Evolutionary conservation across 2,113 vertebrate species (phyloP).

Genomic region (Semnornis frantzii): DNA sequence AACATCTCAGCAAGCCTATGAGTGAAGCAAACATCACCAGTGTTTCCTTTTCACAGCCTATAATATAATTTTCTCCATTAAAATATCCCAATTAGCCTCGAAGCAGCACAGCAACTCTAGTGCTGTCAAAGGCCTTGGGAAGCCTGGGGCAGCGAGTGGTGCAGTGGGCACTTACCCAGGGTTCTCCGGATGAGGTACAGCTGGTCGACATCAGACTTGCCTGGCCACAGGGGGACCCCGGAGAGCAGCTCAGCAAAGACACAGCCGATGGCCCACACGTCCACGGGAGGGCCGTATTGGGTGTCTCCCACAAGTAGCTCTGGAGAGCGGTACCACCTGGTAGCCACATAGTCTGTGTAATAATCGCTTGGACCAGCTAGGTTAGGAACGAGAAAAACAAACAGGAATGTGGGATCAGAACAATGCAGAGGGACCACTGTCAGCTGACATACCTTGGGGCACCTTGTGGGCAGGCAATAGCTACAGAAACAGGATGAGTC

Average conservation of each 20-base stretch:
- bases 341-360: constrained; percentile 97
- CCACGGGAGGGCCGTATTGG: constrained; percentile 90
- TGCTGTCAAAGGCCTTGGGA: rapidly evolving
- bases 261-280: constrained; percentile 94
- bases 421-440: rapidly evolving
- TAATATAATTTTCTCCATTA: too few species aligned
- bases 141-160: rapidly evolving
- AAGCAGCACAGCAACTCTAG: neutral
- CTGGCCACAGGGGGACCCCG: constrained; percentile 90
- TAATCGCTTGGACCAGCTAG: constrained; percentile 90
- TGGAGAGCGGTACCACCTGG: constrained; percentile 93
- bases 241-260: constrained; percentile 93
- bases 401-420: neutral
- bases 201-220: constrained; percentile 93
- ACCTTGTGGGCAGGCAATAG: neutral
- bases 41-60: too few species aligned
- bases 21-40: too few species aligned
- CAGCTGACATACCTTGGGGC: neutral
- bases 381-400: neutral
- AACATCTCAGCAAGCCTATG: too few species aligned
- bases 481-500: neutral
- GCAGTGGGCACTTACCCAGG: constrained; percentile 78
- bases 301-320: constrained; percentile 94
- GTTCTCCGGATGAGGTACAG: constrained; percentile 92
- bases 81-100: too few species aligned